phyloP scores from a whole-genome alignment of 2,888 invertebrate species.

The Hyppa rectilinea region DNA sequence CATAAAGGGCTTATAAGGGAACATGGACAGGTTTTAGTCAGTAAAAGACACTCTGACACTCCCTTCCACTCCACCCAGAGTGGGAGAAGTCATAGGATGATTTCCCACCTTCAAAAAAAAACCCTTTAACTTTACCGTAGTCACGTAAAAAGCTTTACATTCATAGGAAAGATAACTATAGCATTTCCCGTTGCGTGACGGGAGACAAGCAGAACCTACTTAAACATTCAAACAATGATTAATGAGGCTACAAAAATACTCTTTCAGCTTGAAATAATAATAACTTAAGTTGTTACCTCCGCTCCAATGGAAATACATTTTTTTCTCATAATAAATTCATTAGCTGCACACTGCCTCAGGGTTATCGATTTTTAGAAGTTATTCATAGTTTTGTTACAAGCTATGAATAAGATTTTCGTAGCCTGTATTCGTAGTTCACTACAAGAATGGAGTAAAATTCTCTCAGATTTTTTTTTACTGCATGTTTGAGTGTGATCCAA shows the following conservation, averaged over 20 bases:
- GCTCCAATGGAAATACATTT: not conserved
- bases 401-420: not conserved
- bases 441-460: not conserved
- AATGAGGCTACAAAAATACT: not conserved
- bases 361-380: constrained; percentile 4
- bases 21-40: too few species aligned
- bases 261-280: not conserved
- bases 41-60: too few species aligned
- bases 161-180: not conserved
- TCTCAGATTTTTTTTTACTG: not conserved
- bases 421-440: not conserved
- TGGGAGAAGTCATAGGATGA: too few species aligned
- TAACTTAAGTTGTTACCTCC: not conserved
- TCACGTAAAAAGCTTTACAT: not conserved
- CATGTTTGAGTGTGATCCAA: not conserved
- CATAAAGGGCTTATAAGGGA: too few species aligned
- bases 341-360: not conserved
- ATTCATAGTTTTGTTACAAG: not conserved
- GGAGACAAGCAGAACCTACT: not conserved
- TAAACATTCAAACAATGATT: not conserved
- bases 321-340: not conserved
- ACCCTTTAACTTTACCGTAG: not conserved
- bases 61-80: too few species aligned
- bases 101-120: too few species aligned
- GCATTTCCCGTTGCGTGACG: not conserved